phyloP scores from a whole-genome alignment of 2,797 vertebrate genomes.

The Myotis daubentonii region DNA sequence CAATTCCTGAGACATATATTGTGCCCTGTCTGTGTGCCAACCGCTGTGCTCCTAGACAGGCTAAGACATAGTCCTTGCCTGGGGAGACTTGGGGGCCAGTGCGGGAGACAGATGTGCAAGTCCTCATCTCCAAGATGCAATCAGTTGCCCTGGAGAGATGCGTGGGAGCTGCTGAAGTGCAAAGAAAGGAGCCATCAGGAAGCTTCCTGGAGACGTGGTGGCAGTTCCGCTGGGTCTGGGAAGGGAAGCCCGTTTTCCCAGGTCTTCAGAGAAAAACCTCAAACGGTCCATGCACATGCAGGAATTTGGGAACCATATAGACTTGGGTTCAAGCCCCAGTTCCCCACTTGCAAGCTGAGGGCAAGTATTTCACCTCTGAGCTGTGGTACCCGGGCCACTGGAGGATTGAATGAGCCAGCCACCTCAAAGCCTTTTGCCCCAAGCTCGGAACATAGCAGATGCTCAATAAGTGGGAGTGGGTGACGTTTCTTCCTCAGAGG shows the following conservation, averaged over 20 bases:
- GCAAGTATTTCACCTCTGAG: neutral
- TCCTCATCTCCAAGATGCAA: neutral
- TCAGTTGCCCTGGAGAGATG: neutral
- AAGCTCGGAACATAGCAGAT: neutral
- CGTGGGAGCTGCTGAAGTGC: rapidly evolving
- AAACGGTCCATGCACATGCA: rapidly evolving
- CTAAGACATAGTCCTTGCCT: neutral
- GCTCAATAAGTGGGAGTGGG: neutral
- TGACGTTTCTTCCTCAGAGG: neutral
- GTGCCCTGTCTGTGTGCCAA: neutral
- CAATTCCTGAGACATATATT: neutral
- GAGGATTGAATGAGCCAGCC: neutral
- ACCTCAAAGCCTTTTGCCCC: neutral
- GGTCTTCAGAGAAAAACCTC: neutral
- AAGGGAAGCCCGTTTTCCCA: neutral
- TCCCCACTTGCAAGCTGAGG: neutral
- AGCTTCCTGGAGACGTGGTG: neutral
- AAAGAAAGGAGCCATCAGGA: neutral
- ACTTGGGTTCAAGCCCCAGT: neutral
- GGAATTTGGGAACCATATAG: neutral
- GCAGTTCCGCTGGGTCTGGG: neutral
- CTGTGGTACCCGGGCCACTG: rapidly evolving
- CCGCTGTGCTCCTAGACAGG: neutral
- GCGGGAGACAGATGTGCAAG: neutral
- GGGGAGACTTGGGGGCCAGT: rapidly evolving